Conservation (phyloP, 2,888 invertebrate species). For the Iphiclides podalirius region DNA sequence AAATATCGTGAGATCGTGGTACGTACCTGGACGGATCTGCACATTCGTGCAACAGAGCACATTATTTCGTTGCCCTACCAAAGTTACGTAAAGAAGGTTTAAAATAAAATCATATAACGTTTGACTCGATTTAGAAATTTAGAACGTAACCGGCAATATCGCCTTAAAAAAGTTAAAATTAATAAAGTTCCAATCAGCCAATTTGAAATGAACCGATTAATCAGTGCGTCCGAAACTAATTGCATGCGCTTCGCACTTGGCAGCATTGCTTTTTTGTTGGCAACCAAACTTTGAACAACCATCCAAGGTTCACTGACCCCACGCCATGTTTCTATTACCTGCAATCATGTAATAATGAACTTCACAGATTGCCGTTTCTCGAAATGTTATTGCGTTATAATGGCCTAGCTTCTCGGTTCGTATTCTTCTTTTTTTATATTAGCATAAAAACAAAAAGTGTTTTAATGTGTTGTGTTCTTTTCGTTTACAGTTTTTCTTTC, state of each 20-base stretch:
- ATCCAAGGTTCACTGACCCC: conserved; percentile 36
- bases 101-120: neutral
- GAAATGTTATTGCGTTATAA: conserved; percentile 24
- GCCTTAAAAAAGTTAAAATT: neutral
- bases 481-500: too few relatives aligned
- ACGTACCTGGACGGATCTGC: too few relatives aligned
- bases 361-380: conserved; percentile 28
- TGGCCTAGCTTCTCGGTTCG: neutral
- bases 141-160: neutral
- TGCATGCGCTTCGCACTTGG: conserved; percentile 36
- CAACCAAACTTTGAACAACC: conserved; percentile 43
- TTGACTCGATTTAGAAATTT: neutral
- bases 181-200: too few relatives aligned
- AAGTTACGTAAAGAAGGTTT: too few relatives aligned
- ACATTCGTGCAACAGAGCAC: too few relatives aligned
- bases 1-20: too few relatives aligned
- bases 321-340: conserved; percentile 28
- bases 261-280: conserved; percentile 41
- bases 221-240: conserved; percentile 41
- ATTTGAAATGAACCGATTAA: conserved; percentile 11
- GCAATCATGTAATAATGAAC: conserved; percentile 36
- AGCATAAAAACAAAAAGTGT: too few relatives aligned
- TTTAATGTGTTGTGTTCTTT: too few relatives aligned
- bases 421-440: neutral
- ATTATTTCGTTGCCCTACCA: too few relatives aligned